Evolutionary conservation across 35 echinoderm and acorn worm species (phyloP).

Genomic region (Apostichopus japonicus): DNA sequence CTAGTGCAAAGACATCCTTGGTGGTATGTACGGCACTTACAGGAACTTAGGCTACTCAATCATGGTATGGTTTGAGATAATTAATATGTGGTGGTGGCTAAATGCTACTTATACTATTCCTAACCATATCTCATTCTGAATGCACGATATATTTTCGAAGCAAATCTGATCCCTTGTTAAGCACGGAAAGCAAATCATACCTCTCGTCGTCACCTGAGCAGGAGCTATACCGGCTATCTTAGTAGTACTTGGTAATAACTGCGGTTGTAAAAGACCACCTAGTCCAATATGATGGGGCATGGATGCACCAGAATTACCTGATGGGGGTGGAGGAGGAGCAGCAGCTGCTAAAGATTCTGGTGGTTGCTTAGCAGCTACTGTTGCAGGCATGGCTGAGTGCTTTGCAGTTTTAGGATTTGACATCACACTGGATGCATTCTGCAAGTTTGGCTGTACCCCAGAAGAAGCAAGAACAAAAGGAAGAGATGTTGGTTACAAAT

Average conservation of each 20-base stretch:
- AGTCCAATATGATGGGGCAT: constrained; percentile 20
- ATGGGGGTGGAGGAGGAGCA: neutral
- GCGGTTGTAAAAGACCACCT: neutral
- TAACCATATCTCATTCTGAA: too few species aligned
- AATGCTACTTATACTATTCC: too few species aligned
- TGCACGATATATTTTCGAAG: too few species aligned
- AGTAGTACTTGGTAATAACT: neutral
- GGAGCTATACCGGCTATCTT: constrained; percentile 42
- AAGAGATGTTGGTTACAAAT: neutral
- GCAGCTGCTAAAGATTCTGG: neutral
- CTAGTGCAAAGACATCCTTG: too few species aligned
- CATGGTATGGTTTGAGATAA: too few species aligned
- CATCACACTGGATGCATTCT: neutral
- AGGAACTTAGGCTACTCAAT: too few species aligned
- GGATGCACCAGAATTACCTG: constrained; percentile 2
- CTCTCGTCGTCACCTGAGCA: constrained; percentile 29
- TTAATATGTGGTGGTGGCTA: too few species aligned
- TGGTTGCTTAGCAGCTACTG: constrained; percentile 4
- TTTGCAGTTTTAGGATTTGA: neutral
- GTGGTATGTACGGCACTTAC: too few species aligned
- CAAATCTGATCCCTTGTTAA: too few species aligned
- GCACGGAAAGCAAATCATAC: neutral
- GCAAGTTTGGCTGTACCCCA: neutral
- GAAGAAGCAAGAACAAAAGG: neutral
- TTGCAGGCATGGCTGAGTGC: constrained; percentile 1